phyloP scores from a whole-genome alignment of 2,113 vertebrate species.

The Merops nubicus region DNA sequence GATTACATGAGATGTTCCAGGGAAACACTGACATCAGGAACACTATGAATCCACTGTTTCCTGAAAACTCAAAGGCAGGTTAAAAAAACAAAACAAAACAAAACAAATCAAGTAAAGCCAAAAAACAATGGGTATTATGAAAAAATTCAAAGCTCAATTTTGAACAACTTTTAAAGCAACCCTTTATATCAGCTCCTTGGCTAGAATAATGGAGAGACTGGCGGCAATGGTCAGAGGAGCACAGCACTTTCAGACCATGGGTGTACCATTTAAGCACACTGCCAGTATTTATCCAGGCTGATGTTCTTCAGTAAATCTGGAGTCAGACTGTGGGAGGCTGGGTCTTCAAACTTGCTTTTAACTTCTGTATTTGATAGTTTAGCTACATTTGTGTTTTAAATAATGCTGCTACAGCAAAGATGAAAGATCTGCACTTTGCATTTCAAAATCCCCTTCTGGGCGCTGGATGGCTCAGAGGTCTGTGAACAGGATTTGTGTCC shows the following conservation, averaged over 20 bases:
- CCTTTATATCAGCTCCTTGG: neutral
- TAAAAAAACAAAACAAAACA: neutral
- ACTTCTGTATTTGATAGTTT: neutral
- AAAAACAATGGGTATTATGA: neutral
- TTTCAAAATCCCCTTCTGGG: constrained; percentile 4
- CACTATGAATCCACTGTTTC: neutral
- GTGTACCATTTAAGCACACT: fast-evolving
- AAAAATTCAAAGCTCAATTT: neutral
- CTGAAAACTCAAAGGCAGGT: neutral
- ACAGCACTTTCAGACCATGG: neutral
- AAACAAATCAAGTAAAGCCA: neutral
- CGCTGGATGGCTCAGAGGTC: neutral
- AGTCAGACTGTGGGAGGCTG: neutral
- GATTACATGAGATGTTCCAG: neutral
- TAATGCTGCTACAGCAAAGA: neutral
- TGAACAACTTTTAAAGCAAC: neutral
- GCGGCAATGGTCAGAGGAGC: neutral
- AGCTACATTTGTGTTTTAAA: neutral
- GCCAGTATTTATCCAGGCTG: fast-evolving
- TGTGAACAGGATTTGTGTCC: neutral
- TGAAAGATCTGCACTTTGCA: neutral
- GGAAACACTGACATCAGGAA: neutral
- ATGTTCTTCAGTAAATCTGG: neutral
- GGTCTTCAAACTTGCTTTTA: neutral
- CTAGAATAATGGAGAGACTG: neutral